These are phyloP conservation scores for Hirtodrosophila trivittata DNA, from an alignment of 2,888 invertebrate genomes.

Conservation along the genomic window DNA sequence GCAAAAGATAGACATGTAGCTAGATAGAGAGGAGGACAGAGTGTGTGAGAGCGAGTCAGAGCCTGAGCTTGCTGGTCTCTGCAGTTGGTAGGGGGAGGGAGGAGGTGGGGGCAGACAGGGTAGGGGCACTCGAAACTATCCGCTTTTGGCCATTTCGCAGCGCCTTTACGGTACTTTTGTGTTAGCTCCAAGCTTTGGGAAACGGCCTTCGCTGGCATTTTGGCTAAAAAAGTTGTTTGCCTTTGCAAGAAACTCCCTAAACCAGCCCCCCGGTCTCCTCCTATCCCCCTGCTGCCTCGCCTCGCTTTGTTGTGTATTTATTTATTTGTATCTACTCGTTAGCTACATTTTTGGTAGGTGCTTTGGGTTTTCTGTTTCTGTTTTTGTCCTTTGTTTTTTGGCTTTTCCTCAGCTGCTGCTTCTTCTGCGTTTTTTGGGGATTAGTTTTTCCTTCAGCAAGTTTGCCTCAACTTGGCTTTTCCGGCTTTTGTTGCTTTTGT, in stretches of 20 bases:
- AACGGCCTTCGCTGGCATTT: conserved; percentile 75
- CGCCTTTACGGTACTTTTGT: conserved; percentile 69
- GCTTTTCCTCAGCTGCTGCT: conserved; percentile 5
- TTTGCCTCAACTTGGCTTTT: conserved; percentile 47
- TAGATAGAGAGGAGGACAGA: background rate
- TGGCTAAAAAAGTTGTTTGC: conserved; percentile 65
- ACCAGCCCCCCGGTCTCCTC: background rate
- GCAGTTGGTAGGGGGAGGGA: background rate
- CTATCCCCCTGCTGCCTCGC: background rate
- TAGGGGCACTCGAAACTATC: conserved; percentile 27
- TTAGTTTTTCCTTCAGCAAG: conserved; percentile 46
- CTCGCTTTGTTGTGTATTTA: conserved; percentile 45
- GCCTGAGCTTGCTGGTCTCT: background rate
- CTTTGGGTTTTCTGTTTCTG: conserved; percentile 34
- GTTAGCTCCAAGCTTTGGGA: conserved; percentile 29
- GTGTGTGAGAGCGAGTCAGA: background rate
- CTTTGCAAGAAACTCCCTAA: conserved; percentile 47
- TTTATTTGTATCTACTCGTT: conserved; percentile 64
- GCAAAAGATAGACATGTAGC: conserved; percentile 1
- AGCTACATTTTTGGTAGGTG: conserved; percentile 26
- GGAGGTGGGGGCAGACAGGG: background rate
- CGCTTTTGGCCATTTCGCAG: conserved; percentile 36
- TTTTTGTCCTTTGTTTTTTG: conserved; percentile 36
- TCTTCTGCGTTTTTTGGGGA: conserved; percentile 21
- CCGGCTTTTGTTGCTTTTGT: conserved; percentile 14